Conservation (phyloP, 1,140 invertebrate genomes). For the Drosophila burlai region DNA sequence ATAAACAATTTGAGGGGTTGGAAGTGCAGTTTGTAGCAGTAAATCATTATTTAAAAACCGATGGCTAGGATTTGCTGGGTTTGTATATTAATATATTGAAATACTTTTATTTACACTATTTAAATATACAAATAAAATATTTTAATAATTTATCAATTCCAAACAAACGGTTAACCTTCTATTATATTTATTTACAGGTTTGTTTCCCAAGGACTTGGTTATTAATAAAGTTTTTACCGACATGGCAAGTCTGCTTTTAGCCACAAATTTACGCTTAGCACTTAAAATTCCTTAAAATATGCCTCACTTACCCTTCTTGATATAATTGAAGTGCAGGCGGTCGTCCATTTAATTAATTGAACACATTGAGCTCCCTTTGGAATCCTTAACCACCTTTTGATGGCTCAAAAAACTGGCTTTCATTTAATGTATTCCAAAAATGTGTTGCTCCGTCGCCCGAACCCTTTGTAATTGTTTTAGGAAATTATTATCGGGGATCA, state of each 20-base stretch:
- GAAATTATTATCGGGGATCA: constrained; percentile 39
- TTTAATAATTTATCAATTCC: not conserved
- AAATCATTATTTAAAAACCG: not conserved
- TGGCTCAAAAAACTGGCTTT: not conserved
- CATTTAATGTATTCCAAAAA: constrained; percentile 9
- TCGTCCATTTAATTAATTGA: constrained; percentile 19
- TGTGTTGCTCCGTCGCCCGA: not conserved
- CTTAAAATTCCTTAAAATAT: not conserved
- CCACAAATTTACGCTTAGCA: not conserved
- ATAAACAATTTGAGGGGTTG: constrained; percentile 44
- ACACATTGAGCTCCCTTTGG: not conserved
- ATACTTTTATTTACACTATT: not conserved
- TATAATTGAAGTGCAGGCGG: not conserved
- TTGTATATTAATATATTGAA: not conserved
- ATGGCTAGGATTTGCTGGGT: not conserved
- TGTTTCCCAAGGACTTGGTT: not conserved
- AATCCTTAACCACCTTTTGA: not conserved
- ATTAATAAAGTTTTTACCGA: not conserved
- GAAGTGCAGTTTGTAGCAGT: constrained; percentile 13
- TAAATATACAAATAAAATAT: not conserved
- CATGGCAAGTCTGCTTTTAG: not conserved
- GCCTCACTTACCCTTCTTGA: not conserved
- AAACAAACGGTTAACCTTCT: too few species aligned
- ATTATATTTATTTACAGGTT: constrained; percentile 6
- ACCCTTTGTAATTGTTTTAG: constrained; percentile 33